phyloP scores from a whole-genome alignment of 2,797 vertebrate genomes.

The Notolepis coatsorum region DNA sequence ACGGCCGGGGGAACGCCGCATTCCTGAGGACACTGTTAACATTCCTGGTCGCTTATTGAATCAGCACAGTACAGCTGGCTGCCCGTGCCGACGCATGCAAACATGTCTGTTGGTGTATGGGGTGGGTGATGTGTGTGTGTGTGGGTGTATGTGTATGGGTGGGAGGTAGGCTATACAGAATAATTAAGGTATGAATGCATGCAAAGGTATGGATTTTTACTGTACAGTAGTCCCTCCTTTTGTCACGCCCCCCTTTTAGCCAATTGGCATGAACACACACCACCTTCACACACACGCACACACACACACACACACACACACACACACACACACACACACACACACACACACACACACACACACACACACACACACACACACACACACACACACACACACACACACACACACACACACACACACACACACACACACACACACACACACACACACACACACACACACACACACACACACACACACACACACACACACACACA shows the following conservation, averaged over 20 bases:
- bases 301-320: too few relatives aligned
- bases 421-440: not conserved
- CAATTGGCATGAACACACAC: too few relatives aligned
- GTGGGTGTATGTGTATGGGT: slow-evolving; percentile 7
- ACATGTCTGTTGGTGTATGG: slow-evolving; percentile 38
- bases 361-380: too few relatives aligned
- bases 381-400: too few relatives aligned
- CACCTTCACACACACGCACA: too few relatives aligned
- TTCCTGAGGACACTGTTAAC: slow-evolving; percentile 79
- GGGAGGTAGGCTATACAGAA: slow-evolving; percentile 37
- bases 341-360: too few relatives aligned
- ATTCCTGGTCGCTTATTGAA: slow-evolving; percentile 74
- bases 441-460: not conserved
- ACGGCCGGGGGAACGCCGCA: slow-evolving; percentile 65
- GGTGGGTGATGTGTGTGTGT: slow-evolving; percentile 11
- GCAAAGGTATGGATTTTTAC: too few relatives aligned
- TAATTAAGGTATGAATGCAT: slow-evolving; percentile 60
- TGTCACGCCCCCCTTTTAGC: too few relatives aligned
- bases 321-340: too few relatives aligned
- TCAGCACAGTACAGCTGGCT: slow-evolving; percentile 73
- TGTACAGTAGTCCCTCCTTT: too few relatives aligned
- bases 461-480: not conserved
- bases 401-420: too few relatives aligned
- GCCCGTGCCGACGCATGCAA: slow-evolving; percentile 54
- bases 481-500: not conserved